phyloP scores from a whole-genome alignment of 2,113 vertebrate genomes.

The Centropus bengalensis region DNA sequence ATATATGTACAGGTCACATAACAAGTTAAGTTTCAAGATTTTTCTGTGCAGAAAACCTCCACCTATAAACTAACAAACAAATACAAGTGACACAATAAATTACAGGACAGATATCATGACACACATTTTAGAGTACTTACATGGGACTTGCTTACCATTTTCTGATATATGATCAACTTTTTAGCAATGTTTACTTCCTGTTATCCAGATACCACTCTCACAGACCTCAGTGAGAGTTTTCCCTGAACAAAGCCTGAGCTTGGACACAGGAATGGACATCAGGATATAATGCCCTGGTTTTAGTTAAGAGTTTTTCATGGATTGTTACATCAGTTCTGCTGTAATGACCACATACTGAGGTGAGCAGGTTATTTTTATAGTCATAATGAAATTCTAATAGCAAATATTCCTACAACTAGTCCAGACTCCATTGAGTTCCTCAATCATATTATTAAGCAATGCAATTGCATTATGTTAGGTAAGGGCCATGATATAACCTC shows the following conservation, averaged over 20 bases:
- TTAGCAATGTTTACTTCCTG: neutral
- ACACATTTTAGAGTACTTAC: slow-evolving; percentile 16
- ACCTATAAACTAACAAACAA: neutral
- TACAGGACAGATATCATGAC: slow-evolving; percentile 36
- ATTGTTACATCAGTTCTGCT: neutral
- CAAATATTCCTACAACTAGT: neutral
- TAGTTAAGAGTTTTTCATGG: slow-evolving; percentile 1
- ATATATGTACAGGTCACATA: neutral
- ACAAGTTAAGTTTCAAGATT: neutral
- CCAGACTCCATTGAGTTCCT: neutral
- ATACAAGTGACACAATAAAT: slow-evolving; percentile 6
- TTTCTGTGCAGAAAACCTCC: neutral
- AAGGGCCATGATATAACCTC: neutral
- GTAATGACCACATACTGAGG: slow-evolving; percentile 14
- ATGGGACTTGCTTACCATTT: slow-evolving; percentile 35
- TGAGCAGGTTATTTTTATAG: neutral
- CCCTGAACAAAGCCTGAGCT: slow-evolving; percentile 41
- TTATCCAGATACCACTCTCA: neutral
- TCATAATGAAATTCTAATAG: neutral
- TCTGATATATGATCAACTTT: neutral
- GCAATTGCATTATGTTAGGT: neutral
- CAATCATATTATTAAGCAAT: neutral
- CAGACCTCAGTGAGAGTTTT: neutral
- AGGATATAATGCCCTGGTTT: neutral
- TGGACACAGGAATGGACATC: neutral